Percentiles rank a stretch among this genome's conserved stretches.
Conservation (phyloP, 2,797 vertebrate species). For the Arnoldichthys spilopterus region DNA sequence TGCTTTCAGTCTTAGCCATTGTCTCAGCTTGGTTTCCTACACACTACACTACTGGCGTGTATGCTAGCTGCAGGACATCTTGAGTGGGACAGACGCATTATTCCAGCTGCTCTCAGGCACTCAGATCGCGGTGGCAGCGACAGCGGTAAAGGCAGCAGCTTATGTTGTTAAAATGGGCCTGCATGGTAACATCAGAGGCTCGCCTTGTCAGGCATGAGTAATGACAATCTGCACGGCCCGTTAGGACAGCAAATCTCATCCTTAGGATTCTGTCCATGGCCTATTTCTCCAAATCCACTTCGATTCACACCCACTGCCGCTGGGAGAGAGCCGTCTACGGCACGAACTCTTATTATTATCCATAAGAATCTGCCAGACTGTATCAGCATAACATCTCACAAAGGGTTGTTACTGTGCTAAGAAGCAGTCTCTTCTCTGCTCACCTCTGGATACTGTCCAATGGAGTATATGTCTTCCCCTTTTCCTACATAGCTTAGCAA, state of each 20-base stretch:
- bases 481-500: neutral
- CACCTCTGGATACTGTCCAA: slow-evolving; percentile 36
- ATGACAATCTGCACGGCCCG: slow-evolving; percentile 57
- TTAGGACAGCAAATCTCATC: slow-evolving; percentile 63
- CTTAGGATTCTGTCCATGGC: slow-evolving; percentile 65
- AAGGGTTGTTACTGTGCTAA: slow-evolving; percentile 35
- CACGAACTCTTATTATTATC: slow-evolving; percentile 52
- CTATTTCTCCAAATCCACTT: slow-evolving; percentile 68
- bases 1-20: slow-evolving; percentile 28
- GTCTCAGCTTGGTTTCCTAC: slow-evolving; percentile 27
- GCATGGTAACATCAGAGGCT: slow-evolving; percentile 59
- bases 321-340: slow-evolving; percentile 48
- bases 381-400: slow-evolving; percentile 45
- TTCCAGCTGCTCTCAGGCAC: slow-evolving; percentile 47
- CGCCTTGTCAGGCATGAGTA: slow-evolving; percentile 65
- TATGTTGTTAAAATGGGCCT: slow-evolving; percentile 60
- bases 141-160: slow-evolving; percentile 49
- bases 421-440: slow-evolving; percentile 24
- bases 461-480: slow-evolving; percentile 26
- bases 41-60: slow-evolving; percentile 18
- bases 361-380: slow-evolving; percentile 52
- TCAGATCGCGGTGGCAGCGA: slow-evolving; percentile 44
- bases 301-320: slow-evolving; percentile 51
- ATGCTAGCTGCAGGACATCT: slow-evolving; percentile 37
- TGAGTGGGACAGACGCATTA: slow-evolving; percentile 49